Conservation (phyloP, 2,797 vertebrate genomes). For the Phylloscopus collybita region DNA sequence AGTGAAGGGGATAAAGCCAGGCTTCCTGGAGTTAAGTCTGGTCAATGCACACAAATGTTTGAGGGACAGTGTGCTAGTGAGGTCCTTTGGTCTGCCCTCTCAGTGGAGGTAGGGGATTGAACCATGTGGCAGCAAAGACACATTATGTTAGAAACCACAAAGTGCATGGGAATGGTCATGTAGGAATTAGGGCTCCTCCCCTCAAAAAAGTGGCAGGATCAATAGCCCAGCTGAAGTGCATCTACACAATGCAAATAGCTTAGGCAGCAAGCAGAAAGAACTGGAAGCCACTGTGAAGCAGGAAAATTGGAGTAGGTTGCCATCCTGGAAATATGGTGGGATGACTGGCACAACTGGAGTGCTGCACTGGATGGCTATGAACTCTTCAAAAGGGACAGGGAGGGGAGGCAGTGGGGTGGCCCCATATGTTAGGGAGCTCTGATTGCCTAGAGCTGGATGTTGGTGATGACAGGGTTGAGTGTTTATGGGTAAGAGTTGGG, state of each 20-base stretch:
- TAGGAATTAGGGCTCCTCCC: not conserved
- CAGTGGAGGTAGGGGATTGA: not conserved
- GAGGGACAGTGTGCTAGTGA: not conserved
- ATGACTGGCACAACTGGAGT: not conserved
- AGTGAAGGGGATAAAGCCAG: not conserved
- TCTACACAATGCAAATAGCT: not conserved
- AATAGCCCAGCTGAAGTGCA: not conserved
- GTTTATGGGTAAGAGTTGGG: not conserved
- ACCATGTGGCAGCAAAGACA: not conserved
- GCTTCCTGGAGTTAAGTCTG: not conserved
- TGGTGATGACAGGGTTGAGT: not conserved
- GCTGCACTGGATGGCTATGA: not conserved
- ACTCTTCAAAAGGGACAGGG: not conserved
- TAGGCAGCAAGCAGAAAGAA: not conserved
- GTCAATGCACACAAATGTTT: not conserved
- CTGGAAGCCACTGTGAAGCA: not conserved
- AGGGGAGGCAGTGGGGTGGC: not conserved
- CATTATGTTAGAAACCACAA: not conserved
- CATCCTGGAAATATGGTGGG: not conserved
- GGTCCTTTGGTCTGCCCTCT: not conserved
- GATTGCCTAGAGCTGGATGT: not conserved
- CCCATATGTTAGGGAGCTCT: rapidly evolving
- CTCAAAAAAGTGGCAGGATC: not conserved
- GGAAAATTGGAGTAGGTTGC: not conserved
- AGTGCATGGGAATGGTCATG: not conserved